Evolutionary conservation across 2,113 vertebrate species (phyloP).

Genomic region (Galemys pyrenaicus): DNA sequence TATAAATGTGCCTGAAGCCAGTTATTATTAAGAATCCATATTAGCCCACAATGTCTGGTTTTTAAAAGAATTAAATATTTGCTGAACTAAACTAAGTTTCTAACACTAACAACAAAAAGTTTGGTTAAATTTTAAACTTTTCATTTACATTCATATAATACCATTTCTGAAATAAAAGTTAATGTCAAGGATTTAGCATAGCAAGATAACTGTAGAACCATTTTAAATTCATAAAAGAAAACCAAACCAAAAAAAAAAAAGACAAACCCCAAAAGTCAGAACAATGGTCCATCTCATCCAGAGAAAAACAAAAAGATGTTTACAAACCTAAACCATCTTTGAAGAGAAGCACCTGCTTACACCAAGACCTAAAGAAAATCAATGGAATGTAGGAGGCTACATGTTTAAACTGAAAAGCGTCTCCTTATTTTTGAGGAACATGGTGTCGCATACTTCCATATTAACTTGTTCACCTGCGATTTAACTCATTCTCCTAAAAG

Average conservation of each 20-base stretch:
- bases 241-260: neutral
- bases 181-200: neutral
- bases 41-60: neutral
- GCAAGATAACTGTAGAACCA: neutral
- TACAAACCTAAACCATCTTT: neutral
- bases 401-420: neutral
- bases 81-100: neutral
- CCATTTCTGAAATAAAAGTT: neutral
- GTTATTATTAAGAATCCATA: neutral
- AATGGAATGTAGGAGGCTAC: neutral
- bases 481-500: conserved; percentile 31
- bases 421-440: neutral
- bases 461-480: neutral
- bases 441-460: neutral
- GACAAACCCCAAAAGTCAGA: neutral
- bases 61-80: conserved; percentile 2
- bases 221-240: neutral
- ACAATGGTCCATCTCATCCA: neutral
- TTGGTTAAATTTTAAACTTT: conserved; percentile 10
- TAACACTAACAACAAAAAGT: neutral
- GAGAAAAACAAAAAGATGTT: neutral
- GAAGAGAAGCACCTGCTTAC: neutral
- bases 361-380: neutral
- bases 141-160: neutral
- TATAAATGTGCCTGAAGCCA: neutral